Evolutionary conservation across 2,888 invertebrate genomes (phyloP).

Genomic region (Endotricha flammealis): DNA sequence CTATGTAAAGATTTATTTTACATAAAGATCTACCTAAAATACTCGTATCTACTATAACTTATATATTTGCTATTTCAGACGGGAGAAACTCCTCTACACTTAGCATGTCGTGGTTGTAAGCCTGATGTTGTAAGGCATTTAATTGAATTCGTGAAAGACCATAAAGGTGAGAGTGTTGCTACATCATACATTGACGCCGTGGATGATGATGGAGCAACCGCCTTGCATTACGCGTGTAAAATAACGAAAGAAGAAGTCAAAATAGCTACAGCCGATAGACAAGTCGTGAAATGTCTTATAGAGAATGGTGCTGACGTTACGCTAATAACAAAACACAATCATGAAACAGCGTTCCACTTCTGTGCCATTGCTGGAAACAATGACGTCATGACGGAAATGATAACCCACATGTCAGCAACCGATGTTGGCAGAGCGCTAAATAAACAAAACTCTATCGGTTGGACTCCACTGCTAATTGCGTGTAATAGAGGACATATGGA

Average conservation of each 20-base stretch:
- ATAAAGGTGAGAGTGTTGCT: conserved; percentile 86
- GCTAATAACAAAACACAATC: conserved; percentile 88
- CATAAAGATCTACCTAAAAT: not conserved
- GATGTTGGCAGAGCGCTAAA: conserved; percentile 97
- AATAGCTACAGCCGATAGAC: conserved; percentile 85
- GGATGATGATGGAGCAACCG: conserved; percentile 95
- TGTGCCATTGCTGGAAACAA: conserved; percentile 97
- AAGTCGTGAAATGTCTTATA: conserved; percentile 92
- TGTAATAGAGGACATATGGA: conserved; percentile 97
- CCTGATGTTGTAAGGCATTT: conserved; percentile 92
- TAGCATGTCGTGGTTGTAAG: conserved; percentile 92
- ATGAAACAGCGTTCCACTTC: conserved; percentile 97
- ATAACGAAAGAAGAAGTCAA: conserved; percentile 89
- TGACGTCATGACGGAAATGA: conserved; percentile 95
- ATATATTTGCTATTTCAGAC: conserved; percentile 73
- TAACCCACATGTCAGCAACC: conserved; percentile 91
- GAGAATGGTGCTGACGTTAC: conserved; percentile 95
- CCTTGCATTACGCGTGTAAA: conserved; percentile 96
- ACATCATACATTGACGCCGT: conserved; percentile 91
- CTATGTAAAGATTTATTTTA: not conserved
- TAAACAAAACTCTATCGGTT: conserved; percentile 94
- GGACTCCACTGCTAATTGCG: conserved; percentile 98
- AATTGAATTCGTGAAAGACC: conserved; percentile 88
- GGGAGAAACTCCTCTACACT: conserved; percentile 97
- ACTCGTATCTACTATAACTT: not conserved